Evolutionary conservation across 2,888 invertebrate genomes (phyloP).

Genomic region (Brachynemurus nebulosus): DNA sequence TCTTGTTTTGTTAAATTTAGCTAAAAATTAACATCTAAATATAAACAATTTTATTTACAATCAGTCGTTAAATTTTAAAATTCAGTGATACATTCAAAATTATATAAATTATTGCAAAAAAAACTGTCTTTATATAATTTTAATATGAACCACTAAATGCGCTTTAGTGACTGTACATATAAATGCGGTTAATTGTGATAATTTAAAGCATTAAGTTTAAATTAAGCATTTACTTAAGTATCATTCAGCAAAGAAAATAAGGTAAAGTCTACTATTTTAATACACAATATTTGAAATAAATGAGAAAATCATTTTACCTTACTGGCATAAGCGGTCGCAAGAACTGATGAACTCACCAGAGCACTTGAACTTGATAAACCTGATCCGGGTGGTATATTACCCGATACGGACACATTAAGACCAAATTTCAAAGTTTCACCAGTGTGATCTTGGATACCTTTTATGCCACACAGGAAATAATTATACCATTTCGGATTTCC

Average conservation of each 20-base stretch:
- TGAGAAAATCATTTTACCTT: too few relatives aligned
- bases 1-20: slow-evolving; percentile 26
- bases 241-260: too few relatives aligned
- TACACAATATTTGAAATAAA: too few relatives aligned
- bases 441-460: slow-evolving; percentile 61
- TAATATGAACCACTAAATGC: too few relatives aligned
- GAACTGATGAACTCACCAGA: slow-evolving; percentile 82
- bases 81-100: neutral
- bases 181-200: too few relatives aligned
- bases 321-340: slow-evolving; percentile 58
- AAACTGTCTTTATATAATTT: too few relatives aligned
- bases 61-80: neutral
- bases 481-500: slow-evolving; percentile 71
- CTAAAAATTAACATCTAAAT: slow-evolving; percentile 20
- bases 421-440: slow-evolving; percentile 37
- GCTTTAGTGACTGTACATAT: too few relatives aligned
- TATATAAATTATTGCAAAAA: too few relatives aligned
- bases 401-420: slow-evolving; percentile 61
- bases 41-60: neutral
- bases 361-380: slow-evolving; percentile 97
- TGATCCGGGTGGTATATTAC: slow-evolving; percentile 82
- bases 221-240: too few relatives aligned
- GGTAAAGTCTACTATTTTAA: too few relatives aligned
- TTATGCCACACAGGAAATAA: slow-evolving; percentile 87
- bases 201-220: too few relatives aligned